Evolutionary conservation across 2,113 vertebrate species (phyloP).

Genomic region (Collichthys lucidus): DNA sequence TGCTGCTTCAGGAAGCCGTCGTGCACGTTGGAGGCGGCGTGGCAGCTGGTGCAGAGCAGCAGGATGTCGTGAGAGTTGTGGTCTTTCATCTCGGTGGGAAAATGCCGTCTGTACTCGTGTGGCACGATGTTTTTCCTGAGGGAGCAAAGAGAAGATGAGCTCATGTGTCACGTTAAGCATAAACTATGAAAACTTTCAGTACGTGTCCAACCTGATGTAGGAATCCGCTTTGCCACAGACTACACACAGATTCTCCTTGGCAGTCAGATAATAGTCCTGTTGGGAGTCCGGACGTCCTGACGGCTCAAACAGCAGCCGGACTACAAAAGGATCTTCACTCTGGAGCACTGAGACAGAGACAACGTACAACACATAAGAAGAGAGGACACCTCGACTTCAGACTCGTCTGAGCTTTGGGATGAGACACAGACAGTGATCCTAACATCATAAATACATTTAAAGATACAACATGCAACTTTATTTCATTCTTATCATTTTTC

Average conservation of each 20-base stretch:
- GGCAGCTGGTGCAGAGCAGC: slow-evolving; percentile 95
- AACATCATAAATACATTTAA: background rate
- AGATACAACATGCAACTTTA: background rate
- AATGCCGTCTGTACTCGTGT: slow-evolving; percentile 95
- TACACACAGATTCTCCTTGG: slow-evolving; percentile 97
- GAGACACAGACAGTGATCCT: too few relatives aligned
- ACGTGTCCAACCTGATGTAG: slow-evolving; percentile 90
- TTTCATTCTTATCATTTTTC: too few relatives aligned
- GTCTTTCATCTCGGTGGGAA: slow-evolving; percentile 97
- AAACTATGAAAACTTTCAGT: background rate
- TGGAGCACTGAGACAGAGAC: slow-evolving; percentile 85
- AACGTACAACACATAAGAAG: accelerated
- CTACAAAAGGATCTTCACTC: slow-evolving; percentile 93
- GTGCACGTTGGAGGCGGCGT: slow-evolving; percentile 93
- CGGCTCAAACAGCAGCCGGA: slow-evolving; percentile 94
- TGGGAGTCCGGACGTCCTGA: slow-evolving; percentile 95
- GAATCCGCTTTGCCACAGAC: slow-evolving; percentile 96
- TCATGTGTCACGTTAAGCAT: background rate
- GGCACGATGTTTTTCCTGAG: slow-evolving; percentile 96
- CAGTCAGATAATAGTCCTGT: slow-evolving; percentile 95
- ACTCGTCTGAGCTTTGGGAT: background rate
- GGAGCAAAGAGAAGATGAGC: background rate
- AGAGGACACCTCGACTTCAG: too few relatives aligned
- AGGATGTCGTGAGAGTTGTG: slow-evolving; percentile 98
- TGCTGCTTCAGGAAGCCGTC: slow-evolving; percentile 93